Percentiles rank a stretch among this genome's conserved stretches.
Evolutionary conservation across 2,888 invertebrate species (phyloP).

Genomic region (Bursaphelenchus okinawaensis): DNA sequence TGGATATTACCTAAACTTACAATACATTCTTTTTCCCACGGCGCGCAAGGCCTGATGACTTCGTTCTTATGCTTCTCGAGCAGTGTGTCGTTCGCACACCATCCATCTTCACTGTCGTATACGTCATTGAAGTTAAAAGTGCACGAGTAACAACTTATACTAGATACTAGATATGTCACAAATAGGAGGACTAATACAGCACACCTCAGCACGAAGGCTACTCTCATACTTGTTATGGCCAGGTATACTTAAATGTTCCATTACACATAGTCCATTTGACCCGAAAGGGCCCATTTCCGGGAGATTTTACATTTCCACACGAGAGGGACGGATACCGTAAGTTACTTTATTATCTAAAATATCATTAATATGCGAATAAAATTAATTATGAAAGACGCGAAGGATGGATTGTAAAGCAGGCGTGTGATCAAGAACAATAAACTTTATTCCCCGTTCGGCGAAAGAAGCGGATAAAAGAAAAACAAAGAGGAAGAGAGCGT

Average conservation of each 20-base stretch:
- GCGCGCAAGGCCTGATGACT: conserved; percentile 47
- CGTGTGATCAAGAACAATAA: too few relatives aligned
- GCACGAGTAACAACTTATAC: conserved; percentile 48
- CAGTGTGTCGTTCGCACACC: conserved; percentile 52
- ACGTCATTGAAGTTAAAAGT: conserved; percentile 51
- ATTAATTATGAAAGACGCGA: too few relatives aligned
- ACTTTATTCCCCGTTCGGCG: neutral
- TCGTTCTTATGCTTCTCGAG: conserved; percentile 28
- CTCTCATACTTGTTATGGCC: neutral
- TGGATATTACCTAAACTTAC: conserved; percentile 32
- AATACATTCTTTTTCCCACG: conserved; percentile 51
- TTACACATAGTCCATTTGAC: neutral
- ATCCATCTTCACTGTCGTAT: conserved; percentile 50
- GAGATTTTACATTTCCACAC: neutral
- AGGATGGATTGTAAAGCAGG: too few relatives aligned
- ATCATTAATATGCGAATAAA: too few relatives aligned
- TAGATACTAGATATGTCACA: neutral
- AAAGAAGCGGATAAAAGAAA: neutral
- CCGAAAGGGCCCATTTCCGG: neutral
- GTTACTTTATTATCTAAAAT: too few relatives aligned
- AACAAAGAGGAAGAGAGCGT: neutral
- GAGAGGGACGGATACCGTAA: neutral
- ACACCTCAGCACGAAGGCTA: neutral
- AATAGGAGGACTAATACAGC: neutral
- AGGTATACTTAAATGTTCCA: neutral